Percentiles rank a stretch among this genome's conserved stretches.
Conservation (phyloP, 1,140 invertebrate species). For the Drosophila auraria region DNA sequence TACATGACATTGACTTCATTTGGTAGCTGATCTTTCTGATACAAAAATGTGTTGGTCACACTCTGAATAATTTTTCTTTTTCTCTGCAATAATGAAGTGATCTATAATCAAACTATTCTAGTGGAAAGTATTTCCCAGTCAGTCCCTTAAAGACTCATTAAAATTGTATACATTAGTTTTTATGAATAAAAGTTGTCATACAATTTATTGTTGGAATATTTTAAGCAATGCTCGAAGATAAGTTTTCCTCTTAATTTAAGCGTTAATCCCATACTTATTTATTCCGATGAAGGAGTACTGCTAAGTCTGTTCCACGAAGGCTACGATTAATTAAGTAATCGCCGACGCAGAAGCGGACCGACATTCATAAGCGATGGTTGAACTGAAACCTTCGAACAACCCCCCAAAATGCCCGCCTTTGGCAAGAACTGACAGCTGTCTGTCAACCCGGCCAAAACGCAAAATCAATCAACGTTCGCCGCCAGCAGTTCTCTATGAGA, state of each 20-base stretch:
- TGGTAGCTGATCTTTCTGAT: not conserved
- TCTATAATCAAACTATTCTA: too few relatives aligned
- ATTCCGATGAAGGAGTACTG: conserved; percentile 8
- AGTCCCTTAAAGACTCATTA: too few relatives aligned
- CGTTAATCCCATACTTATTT: conserved; percentile 1
- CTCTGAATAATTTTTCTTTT: not conserved
- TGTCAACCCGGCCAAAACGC: conserved; percentile 58
- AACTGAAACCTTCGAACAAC: not conserved
- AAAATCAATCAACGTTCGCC: conserved; percentile 76
- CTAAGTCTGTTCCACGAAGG: not conserved
- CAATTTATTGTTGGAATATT: not conserved
- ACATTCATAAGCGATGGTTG: conserved; percentile 49
- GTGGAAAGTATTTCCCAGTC: too few relatives aligned
- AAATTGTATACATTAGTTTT: too few relatives aligned
- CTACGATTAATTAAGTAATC: conserved; percentile 71
- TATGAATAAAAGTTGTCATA: too few relatives aligned
- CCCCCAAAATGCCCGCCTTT: not conserved
- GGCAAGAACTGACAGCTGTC: conserved; percentile 48
- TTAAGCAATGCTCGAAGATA: not conserved
- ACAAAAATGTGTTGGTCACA: not conserved
- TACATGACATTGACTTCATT: not conserved
- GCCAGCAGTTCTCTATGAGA: conserved; percentile 41
- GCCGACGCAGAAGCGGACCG: conserved; percentile 18
- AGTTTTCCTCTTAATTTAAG: not conserved
- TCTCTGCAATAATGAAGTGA: too few relatives aligned